Evolutionary conservation across 1,140 invertebrate species (phyloP).

Genomic region (Papilio aristodemus): DNA sequence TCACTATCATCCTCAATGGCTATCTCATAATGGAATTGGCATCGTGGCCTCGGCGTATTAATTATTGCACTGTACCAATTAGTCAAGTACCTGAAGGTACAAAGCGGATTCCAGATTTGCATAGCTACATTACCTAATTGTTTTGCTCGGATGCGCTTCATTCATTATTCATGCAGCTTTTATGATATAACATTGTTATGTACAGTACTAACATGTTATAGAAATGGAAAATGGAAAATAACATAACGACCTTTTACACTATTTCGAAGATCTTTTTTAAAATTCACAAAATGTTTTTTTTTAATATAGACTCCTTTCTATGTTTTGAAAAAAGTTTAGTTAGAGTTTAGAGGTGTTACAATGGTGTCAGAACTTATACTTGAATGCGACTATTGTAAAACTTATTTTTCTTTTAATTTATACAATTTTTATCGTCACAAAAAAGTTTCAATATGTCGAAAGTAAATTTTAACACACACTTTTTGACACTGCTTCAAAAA

Average conservation of each 20-base stretch:
- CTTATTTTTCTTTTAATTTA: too few relatives aligned
- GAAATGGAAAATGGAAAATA: not conserved
- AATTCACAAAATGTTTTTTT: too few relatives aligned
- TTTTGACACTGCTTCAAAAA: not conserved
- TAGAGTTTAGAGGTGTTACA: too few relatives aligned
- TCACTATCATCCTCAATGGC: not conserved
- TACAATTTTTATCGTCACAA: not conserved
- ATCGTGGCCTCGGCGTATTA: not conserved
- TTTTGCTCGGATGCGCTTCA: conserved; percentile 10
- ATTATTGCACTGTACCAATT: conserved; percentile 13
- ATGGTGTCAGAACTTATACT: too few relatives aligned
- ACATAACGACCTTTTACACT: too few relatives aligned
- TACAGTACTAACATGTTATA: not conserved
- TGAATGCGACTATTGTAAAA: too few relatives aligned
- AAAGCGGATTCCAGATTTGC: conserved; percentile 17
- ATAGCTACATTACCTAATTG: conserved; percentile 17
- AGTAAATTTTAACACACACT: not conserved
- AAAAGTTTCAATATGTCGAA: not conserved
- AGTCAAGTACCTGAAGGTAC: conserved; percentile 17
- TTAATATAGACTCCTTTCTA: too few relatives aligned
- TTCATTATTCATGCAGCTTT: conserved; percentile 10
- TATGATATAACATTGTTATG: not conserved
- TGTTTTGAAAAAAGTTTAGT: too few relatives aligned
- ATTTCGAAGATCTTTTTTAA: too few relatives aligned
- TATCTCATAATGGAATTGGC: conserved; percentile 1